Evolutionary conservation across 1,140 invertebrate genomes (phyloP), one percentile per base, ranked within the genome.

Genomic region (Watersipora subatra): DNA sequence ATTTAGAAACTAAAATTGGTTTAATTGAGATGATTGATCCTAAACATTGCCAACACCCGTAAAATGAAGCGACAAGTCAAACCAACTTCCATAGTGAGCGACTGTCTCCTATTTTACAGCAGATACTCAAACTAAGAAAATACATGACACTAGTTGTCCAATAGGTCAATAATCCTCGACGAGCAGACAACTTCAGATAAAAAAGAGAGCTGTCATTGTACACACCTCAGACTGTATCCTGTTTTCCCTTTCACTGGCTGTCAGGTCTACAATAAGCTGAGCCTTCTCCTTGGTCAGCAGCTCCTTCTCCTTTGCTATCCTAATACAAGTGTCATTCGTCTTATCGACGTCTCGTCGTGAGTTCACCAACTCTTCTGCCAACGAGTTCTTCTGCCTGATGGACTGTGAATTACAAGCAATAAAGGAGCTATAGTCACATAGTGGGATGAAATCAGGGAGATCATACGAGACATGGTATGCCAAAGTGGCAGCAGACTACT

Each of bases 251-350:
- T 81, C 79, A n/a, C 70, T 70, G 1, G 73, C 71, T 1, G 76
- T 78, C 59, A 77, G 67, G 69, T 75, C 63, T 1, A 79, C 76
- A 46, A 75, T 70, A 0, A 80, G 71, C 65, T 80, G 75, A 62
- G 73, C 75, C 63, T 80, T 79, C 15, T 80, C 77, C 63, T 78
- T 74, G 12, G 73, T 78, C 19, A 80, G 68, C 34, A 69, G 69
- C 64, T 81, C 79, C 64, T 80, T 81, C 67, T 81, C 79, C 66
- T 78, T 80, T 29, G 69, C 66, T 7, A 80, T 56, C 29, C 71
- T 66, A n/a, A 75, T 69, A 17, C 75, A 66, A 19, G 71, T 71
- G n/a, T 70, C 69, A 24, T 66, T 72, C 15, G 71, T 63, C 25
- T 73, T 71, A 63, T 80, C 76, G n/a, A 75, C 59, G 22, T 81